These are phyloP conservation scores for Parazoanthus darwini DNA, from an alignment of 92 coral and sea anemone species.

Conservation along the genomic window DNA sequence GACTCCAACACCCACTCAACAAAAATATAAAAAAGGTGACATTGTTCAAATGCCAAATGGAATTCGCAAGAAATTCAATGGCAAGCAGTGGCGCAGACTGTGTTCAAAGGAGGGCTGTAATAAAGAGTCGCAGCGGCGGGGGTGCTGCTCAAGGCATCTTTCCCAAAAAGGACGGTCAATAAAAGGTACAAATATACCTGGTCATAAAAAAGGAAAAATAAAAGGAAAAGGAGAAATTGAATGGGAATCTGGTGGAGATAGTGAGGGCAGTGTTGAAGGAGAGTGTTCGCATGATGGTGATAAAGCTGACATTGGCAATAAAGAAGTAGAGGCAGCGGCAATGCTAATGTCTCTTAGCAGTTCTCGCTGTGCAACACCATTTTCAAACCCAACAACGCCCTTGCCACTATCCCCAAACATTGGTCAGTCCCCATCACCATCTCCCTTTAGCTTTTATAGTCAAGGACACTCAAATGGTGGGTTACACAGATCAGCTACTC, in stretches of 20 bases:
- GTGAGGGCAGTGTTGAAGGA: constrained; percentile 97
- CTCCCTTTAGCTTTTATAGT: constrained; percentile 66
- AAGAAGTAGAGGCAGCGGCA: constrained; percentile 96
- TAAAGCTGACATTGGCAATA: constrained; percentile 37
- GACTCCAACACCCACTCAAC: constrained; percentile 89
- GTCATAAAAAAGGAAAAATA: constrained; percentile 89
- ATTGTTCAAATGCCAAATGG: constrained; percentile 95
- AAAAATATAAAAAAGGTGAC: constrained; percentile 96
- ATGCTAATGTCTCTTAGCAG: constrained; percentile 89
- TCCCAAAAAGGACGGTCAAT: constrained; percentile 88
- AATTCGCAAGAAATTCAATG: constrained; percentile 94
- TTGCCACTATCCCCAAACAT: constrained; percentile 84
- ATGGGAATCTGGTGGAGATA: constrained; percentile 99
- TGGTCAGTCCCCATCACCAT: constrained; percentile 71
- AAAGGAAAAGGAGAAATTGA: constrained; percentile 85
- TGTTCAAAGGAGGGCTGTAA: constrained; percentile 94
- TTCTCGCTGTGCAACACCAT: constrained; percentile 93
- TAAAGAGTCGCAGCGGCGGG: constrained; percentile 96
- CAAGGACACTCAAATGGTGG: constrained; percentile 60
- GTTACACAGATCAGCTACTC: constrained; percentile 59
- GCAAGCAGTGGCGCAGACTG: constrained; percentile 96
- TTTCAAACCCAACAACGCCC: constrained; percentile 86
- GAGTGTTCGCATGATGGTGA: constrained; percentile 61
- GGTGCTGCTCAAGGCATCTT: constrained; percentile 95
- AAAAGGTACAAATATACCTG: constrained; percentile 81